These are phyloP conservation scores for Gryllus bimaculatus DNA, from an alignment of 1,140 invertebrate species.

Conservation along the genomic window DNA sequence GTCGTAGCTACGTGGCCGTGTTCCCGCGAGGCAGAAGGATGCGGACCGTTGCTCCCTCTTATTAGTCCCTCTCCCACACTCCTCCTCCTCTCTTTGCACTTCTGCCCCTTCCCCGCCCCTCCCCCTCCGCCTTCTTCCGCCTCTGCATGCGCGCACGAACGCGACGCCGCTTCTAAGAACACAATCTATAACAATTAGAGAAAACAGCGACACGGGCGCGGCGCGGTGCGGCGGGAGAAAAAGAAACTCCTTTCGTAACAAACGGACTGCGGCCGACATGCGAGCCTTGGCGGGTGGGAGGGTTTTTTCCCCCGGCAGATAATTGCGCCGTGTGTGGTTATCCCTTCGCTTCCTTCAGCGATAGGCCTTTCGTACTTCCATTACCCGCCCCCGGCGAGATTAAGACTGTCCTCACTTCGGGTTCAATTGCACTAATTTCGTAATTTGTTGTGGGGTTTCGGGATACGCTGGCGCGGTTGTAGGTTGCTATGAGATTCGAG, in stretches of 20 bases:
- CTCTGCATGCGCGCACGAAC: not conserved
- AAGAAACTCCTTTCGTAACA: not conserved
- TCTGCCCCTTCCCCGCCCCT: not conserved
- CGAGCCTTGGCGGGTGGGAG: not conserved
- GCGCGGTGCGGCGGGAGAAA: not conserved
- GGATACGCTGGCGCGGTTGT: too few relatives aligned
- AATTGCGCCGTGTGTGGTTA: not conserved
- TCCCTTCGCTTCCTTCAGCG: not conserved
- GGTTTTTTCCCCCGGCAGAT: not conserved
- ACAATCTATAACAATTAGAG: conserved; percentile 1
- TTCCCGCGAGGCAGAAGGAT: too few relatives aligned
- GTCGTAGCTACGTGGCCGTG: too few relatives aligned
- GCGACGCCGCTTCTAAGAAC: not conserved
- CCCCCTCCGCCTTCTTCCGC: not conserved
- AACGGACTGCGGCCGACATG: not conserved
- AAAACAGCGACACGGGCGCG: not conserved
- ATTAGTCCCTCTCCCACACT: too few relatives aligned
- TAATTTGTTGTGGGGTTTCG: too few relatives aligned
- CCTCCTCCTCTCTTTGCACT: not conserved
- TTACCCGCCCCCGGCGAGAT: too few relatives aligned
- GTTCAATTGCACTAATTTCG: too few relatives aligned
- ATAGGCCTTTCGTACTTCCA: too few relatives aligned
- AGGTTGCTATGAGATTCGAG: too few relatives aligned
- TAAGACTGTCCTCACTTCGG: too few relatives aligned
- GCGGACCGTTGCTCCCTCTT: too few relatives aligned